Conservation (phyloP, 2,888 invertebrate genomes). For the Drosophila emarginata region DNA sequence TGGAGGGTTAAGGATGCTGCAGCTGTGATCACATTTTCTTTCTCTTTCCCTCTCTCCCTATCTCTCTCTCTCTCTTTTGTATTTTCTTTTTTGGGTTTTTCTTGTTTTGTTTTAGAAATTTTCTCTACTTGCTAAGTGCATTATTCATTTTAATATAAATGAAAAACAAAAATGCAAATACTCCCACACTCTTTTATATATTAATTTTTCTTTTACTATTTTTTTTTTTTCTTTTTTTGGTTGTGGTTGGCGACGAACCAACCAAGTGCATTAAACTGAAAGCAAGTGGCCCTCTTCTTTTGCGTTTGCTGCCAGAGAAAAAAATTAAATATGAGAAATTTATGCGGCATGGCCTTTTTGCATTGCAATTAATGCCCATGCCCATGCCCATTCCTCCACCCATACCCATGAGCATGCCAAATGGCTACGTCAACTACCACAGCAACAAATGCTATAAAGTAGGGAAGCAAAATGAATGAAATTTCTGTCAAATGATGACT, state of each 20-base stretch:
- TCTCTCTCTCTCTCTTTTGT: not conserved
- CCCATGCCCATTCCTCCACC: conserved; percentile 48
- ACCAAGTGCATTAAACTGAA: conserved; percentile 20
- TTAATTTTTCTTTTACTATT: not conserved
- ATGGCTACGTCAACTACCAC: conserved; percentile 40
- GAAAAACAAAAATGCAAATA: conserved; percentile 56
- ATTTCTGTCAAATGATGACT: not conserved
- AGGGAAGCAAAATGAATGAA: not conserved
- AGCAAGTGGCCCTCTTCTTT: conserved; percentile 52
- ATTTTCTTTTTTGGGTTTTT: not conserved
- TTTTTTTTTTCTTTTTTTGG: not conserved
- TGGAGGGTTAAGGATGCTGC: conserved; percentile 40
- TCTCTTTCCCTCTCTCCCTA: not conserved
- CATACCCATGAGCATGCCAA: conserved; percentile 41
- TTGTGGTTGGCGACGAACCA: conserved; percentile 51
- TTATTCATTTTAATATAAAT: conserved; percentile 59
- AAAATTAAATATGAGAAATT: conserved; percentile 74
- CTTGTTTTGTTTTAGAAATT: not conserved
- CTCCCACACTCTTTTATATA: conserved; percentile 40
- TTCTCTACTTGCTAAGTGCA: conserved; percentile 48
- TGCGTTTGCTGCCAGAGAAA: conserved; percentile 12
- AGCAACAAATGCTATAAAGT: not conserved
- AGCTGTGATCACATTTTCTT: conserved; percentile 29
- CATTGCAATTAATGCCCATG: conserved; percentile 65
- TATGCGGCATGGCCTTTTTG: conserved; percentile 63